phyloP scores from a whole-genome alignment of 2,113 vertebrate genomes.

The Pristiophorus japonicus region DNA sequence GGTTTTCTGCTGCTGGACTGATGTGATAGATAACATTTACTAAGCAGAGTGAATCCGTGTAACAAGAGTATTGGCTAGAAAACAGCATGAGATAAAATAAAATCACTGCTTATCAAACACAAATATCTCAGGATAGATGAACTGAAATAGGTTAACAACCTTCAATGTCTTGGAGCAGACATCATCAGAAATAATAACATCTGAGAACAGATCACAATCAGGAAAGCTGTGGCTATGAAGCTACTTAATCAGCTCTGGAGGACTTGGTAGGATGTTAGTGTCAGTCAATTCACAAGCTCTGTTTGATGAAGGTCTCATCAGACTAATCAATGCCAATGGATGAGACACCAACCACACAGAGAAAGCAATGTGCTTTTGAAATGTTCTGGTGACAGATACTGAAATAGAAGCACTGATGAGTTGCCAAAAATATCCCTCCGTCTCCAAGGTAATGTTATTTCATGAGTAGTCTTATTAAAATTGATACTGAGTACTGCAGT shows the following conservation, averaged over 20 bases:
- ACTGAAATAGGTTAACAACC: background rate
- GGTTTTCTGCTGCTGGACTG: background rate
- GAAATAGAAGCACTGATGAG: background rate
- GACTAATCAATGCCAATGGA: background rate
- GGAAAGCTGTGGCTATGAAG: background rate
- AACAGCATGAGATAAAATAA: background rate
- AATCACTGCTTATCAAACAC: background rate
- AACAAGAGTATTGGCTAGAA: background rate
- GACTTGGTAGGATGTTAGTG: background rate
- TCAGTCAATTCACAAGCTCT: background rate
- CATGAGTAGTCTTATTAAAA: background rate
- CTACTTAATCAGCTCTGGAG: background rate
- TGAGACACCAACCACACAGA: background rate
- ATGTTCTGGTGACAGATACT: background rate
- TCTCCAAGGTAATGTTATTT: background rate
- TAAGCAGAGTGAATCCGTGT: background rate
- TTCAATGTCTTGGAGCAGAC: background rate
- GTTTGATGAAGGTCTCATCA: background rate
- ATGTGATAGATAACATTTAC: background rate
- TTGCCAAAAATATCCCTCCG: background rate
- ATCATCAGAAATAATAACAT: background rate
- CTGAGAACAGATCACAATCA: constrained; percentile 14
- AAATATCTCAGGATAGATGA: background rate
- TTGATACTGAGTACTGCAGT: background rate
- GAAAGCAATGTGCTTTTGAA: background rate